These are phyloP conservation scores for Adrianichthys oophorus DNA, from an alignment of 2,797 vertebrate genomes.

Conservation along the genomic window DNA sequence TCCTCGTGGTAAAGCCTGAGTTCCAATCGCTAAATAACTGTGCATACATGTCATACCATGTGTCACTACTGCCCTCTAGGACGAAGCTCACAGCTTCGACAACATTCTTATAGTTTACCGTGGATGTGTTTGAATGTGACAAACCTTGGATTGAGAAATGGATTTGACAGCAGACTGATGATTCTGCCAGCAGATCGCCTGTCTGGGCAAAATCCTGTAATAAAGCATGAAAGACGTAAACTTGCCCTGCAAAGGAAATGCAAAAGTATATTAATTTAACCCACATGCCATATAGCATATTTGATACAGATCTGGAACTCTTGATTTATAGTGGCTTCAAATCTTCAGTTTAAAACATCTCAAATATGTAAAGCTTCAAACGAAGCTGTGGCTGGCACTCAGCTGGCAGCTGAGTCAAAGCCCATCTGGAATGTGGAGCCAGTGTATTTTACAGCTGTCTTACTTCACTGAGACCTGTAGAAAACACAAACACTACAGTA, in stretches of 20 bases:
- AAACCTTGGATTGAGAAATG: neutral
- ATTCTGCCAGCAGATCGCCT: constrained; percentile 21
- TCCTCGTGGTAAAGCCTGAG: no score
- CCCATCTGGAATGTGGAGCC: neutral
- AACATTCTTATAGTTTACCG: constrained; percentile 3
- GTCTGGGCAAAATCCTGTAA: constrained; percentile 16
- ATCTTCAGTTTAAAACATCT: no score
- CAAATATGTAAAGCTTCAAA: constrained; percentile 7
- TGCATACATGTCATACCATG: no score
- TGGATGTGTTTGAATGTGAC: neutral
- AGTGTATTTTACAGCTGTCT: constrained; percentile 17
- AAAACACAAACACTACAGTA: constrained; percentile 7
- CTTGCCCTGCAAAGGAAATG: constrained; percentile 30
- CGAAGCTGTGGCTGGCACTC: neutral
- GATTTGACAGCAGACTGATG: neutral
- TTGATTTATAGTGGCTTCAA: constrained; percentile 14
- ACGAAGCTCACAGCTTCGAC: neutral
- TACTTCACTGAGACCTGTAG: neutral
- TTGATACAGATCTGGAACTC: constrained; percentile 9
- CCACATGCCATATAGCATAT: constrained; percentile 24
- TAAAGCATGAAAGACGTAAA: constrained; percentile 23
- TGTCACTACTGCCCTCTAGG: neutral
- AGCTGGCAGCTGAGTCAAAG: constrained; percentile 6
- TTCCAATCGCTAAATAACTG: no score
- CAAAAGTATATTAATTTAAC: constrained; percentile 36